Conservation (phyloP, 2,113 vertebrate species). For the Cyanoderma ruficeps region DNA sequence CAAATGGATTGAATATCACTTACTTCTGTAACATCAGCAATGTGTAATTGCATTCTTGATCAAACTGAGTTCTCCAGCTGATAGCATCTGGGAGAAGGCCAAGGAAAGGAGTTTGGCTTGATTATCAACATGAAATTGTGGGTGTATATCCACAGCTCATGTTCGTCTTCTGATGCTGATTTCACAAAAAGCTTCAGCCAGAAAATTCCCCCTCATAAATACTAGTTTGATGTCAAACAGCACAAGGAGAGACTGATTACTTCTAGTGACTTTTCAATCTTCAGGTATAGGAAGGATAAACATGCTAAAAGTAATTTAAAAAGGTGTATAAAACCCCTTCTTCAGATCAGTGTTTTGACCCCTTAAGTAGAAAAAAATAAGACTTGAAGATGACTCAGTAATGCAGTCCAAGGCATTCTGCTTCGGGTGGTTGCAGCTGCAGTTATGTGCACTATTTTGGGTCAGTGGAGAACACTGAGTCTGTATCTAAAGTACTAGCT, state of each 20-base stretch:
- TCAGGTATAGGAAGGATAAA: background rate
- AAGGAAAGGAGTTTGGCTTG: background rate
- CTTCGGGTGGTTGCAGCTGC: background rate
- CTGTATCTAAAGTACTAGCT: background rate
- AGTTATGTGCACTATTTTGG: background rate
- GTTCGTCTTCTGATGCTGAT: background rate
- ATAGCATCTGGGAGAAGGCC: background rate
- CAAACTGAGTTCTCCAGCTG: background rate
- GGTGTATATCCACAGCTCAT: background rate
- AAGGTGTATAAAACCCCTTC: background rate
- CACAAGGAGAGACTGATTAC: background rate
- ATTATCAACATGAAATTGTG: background rate
- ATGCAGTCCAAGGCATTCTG: background rate
- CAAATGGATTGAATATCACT: background rate
- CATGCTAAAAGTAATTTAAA: background rate
- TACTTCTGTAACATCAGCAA: background rate
- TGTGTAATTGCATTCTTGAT: background rate
- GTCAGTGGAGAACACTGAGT: background rate
- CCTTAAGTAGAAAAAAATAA: background rate
- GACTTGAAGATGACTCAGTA: background rate
- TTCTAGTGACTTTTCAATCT: background rate
- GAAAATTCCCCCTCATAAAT: background rate
- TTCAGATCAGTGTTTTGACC: background rate
- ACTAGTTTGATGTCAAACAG: background rate
- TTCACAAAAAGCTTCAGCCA: conserved; percentile 17